These are phyloP conservation scores for Vandiemenella viatica DNA, from an alignment of 2,888 invertebrate genomes.

Conservation along the genomic window DNA sequence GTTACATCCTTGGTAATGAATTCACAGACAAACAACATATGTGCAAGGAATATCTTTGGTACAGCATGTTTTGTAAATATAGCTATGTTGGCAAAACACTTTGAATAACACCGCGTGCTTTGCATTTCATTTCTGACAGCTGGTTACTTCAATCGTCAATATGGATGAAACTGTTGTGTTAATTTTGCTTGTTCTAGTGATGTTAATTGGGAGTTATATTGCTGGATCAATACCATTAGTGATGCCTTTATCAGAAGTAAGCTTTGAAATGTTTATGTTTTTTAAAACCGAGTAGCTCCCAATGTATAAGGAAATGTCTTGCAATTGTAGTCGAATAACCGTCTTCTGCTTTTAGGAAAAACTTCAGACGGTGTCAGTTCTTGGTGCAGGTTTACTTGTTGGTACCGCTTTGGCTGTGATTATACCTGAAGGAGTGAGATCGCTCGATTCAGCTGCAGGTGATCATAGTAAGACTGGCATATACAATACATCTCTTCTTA, in stretches of 20 bases:
- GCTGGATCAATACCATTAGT: conserved; percentile 91
- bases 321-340: background rate
- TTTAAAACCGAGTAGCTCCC: too few species aligned
- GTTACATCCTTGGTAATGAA: too few species aligned
- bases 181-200: conserved; percentile 70
- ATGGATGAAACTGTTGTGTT: conserved; percentile 79
- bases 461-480: background rate
- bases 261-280: conserved; percentile 14
- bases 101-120: background rate
- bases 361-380: conserved; percentile 79
- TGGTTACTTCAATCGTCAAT: conserved; percentile 1
- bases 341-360: conserved; percentile 57
- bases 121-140: background rate
- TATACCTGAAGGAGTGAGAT: conserved; percentile 94
- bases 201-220: conserved; percentile 90
- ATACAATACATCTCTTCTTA: too few species aligned
- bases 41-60: too few species aligned
- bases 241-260: conserved; percentile 87
- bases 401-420: conserved; percentile 96
- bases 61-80: background rate
- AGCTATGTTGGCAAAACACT: background rate
- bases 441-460: conserved; percentile 37
- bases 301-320: too few species aligned
- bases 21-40: too few species aligned
- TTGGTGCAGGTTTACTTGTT: conserved; percentile 92